A percentile compares a stretch with the other conserved stretches of the same genome.
Conservation (phyloP, 2,888 invertebrate species). For the Pharmacophagus antenor region DNA sequence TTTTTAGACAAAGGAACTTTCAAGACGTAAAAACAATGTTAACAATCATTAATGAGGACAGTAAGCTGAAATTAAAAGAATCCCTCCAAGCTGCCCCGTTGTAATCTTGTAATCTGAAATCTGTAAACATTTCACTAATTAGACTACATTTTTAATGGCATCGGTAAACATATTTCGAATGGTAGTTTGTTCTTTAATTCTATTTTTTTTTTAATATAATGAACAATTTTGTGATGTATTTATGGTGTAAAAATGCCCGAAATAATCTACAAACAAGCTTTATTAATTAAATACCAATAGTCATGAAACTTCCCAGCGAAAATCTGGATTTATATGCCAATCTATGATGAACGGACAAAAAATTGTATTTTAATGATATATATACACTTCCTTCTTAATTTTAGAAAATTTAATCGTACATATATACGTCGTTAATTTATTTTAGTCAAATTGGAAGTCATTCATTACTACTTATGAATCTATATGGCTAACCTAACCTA, state of each 20-base stretch:
- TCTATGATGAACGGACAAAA: neutral
- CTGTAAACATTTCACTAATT: constrained; percentile 62
- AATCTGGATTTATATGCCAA: too few relatives aligned
- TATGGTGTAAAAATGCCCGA: neutral
- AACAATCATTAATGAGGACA: constrained; percentile 55
- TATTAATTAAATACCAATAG: too few relatives aligned
- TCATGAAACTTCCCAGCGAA: too few relatives aligned
- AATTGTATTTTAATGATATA: neutral
- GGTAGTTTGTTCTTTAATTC: neutral
- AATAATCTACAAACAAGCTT: too few relatives aligned
- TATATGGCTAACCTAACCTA: neutral
- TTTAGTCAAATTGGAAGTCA: neutral
- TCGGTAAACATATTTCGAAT: neutral
- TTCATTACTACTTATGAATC: constrained; percentile 1
- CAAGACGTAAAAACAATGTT: constrained; percentile 16
- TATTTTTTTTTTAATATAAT: neutral
- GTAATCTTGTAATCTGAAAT: constrained; percentile 78
- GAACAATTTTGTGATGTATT: too few relatives aligned
- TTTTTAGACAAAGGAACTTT: constrained; percentile 22
- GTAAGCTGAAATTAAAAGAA: constrained; percentile 48
- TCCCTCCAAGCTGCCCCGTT: constrained; percentile 56
- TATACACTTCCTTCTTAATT: neutral
- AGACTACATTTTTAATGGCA: constrained; percentile 34
- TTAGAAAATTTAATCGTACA: neutral
- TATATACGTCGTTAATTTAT: neutral